Base-by-base conservation (phyloP, 92 coral and sea anemone species). In the Bergia sp. region DNA sequence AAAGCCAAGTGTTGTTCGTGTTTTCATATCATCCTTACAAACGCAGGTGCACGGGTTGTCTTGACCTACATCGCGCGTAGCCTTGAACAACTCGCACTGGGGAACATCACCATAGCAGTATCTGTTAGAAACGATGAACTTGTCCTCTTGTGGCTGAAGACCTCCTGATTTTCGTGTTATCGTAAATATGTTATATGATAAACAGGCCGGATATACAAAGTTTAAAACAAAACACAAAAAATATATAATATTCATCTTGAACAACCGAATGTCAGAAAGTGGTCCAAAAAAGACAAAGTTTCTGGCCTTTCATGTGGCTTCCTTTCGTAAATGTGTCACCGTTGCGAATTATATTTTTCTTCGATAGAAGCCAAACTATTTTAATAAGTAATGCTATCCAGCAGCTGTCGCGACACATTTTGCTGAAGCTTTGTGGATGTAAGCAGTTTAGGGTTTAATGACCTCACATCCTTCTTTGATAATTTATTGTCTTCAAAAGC, bases 401-500 rank as follows among this genome's bases (percentile, higher is more conserved):
- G 45, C 79, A 71, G 66, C 87, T 45, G 64, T 45, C 87, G 44
- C 44, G 87, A 45, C 66, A 44, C 7, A 74, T 20, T 49, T 3
- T 13, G 61, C 78, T 84, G 41, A 71, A 84, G 79, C 87, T 43
- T 71, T 44, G 57, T 9, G 45, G n/a, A 58, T 80, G 20, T 44
- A 71, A 47, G 66, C 10, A 71, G 87, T 71, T 84, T 84, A 71
- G 10, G 47, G 61, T 12, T 47, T 43, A 43, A 80, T 84, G 87
- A 84, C 79, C 37, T 84, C 79, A 84, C 39, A 71, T 84, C 87
- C 79, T 84, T 8, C 71, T 81, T 66, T 36, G 29, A 20, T 44
- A 49, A 18, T 3, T 44, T 23, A 5, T 71, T 69, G 64, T 84
- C 67, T 37, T 84, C 44, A 23, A 84, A 37, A 65, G 37, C 87